Evolutionary conservation across 2,797 vertebrate genomes (phyloP).

Genomic region (Pangasius mekongensis): DNA sequence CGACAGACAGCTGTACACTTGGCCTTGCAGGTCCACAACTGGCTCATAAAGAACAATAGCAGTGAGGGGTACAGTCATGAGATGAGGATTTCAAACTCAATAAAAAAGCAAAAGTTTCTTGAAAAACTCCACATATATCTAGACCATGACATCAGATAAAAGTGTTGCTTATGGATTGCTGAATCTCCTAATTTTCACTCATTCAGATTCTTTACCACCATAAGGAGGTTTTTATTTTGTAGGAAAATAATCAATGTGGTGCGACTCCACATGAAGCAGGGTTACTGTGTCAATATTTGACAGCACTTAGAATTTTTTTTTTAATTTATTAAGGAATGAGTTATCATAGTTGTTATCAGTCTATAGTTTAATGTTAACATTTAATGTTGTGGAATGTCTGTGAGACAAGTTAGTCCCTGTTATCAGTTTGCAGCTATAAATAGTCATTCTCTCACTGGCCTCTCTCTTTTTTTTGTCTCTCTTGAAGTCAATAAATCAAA

Average conservation of each 20-base stretch:
- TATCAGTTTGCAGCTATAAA: not conserved
- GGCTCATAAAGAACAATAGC: slow-evolving; percentile 63
- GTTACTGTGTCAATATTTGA: not conserved
- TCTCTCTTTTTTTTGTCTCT: not conserved
- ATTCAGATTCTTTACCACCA: not conserved
- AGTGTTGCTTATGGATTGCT: not conserved
- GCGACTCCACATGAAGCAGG: not conserved
- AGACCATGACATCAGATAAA: not conserved
- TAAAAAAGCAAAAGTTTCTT: slow-evolving; percentile 56
- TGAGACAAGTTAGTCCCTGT: not conserved
- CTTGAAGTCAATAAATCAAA: not conserved
- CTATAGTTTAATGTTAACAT: not conserved
- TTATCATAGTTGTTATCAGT: not conserved
- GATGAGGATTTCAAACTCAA: slow-evolving; percentile 62
- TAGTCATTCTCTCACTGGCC: not conserved
- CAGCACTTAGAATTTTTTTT: not conserved
- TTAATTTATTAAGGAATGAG: not conserved
- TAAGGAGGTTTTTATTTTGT: not conserved
- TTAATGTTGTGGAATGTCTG: not conserved
- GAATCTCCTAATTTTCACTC: not conserved
- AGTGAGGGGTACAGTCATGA: slow-evolving; percentile 48
- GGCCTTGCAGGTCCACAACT: slow-evolving; percentile 71
- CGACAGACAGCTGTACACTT: slow-evolving; percentile 58
- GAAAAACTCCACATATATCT: slow-evolving; percentile 16
- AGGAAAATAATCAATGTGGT: not conserved